phyloP scores from a whole-genome alignment of 2,797 vertebrate genomes.

The Brachymystax lenok region DNA sequence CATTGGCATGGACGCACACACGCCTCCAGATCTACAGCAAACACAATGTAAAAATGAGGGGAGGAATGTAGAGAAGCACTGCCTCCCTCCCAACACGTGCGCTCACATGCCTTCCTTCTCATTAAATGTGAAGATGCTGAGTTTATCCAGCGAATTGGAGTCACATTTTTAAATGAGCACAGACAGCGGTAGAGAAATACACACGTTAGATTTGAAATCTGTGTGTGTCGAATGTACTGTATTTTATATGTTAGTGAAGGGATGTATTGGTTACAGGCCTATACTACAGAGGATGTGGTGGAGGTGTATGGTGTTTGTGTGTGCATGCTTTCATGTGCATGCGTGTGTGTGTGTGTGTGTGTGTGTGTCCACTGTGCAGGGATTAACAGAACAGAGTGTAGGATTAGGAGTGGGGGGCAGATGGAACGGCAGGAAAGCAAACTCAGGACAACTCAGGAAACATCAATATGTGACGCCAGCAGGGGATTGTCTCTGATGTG shows the following conservation, averaged over 20 bases:
- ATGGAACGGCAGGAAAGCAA: constrained; percentile 56
- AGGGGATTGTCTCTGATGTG: constrained; percentile 52
- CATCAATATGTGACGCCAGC: constrained; percentile 55
- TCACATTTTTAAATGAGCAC: not conserved
- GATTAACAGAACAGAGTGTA: constrained; percentile 47
- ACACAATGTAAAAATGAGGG: too few relatives aligned
- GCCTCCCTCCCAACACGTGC: not conserved
- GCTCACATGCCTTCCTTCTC: constrained; percentile 1
- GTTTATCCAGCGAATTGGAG: not conserved
- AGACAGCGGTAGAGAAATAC: not conserved
- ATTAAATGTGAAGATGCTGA: constrained; percentile 3
- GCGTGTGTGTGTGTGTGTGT: not conserved
- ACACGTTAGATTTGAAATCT: not conserved
- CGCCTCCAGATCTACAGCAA: too few relatives aligned
- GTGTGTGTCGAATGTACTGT: not conserved
- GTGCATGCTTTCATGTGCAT: not conserved
- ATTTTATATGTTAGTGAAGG: not conserved
- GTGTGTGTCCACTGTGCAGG: constrained; percentile 16
- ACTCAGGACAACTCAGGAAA: constrained; percentile 55
- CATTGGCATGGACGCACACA: too few relatives aligned
- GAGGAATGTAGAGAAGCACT: too few relatives aligned
- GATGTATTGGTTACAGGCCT: not conserved
- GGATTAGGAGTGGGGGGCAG: constrained; percentile 60
- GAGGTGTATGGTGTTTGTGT: not conserved
- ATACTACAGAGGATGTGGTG: not conserved